Percentiles rank a stretch among this genome's conserved stretches.
phyloP scores from a whole-genome alignment of 2,797 vertebrate genomes.

The Pangasius sanitwongsei region DNA sequence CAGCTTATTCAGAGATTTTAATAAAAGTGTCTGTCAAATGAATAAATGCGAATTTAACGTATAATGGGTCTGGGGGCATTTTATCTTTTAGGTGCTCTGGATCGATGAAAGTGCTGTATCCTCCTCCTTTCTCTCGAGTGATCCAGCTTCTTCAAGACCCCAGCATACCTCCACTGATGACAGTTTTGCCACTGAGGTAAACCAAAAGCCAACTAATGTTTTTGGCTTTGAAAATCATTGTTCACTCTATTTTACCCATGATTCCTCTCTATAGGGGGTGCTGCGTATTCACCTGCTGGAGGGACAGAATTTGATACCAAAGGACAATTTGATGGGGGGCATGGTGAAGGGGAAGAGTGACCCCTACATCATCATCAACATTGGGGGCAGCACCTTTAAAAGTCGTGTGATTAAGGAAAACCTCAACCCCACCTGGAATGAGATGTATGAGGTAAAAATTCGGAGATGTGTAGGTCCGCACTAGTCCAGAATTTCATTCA shows the following conservation, averaged over 20 bases:
- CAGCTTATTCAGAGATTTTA: neutral
- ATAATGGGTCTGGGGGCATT: neutral
- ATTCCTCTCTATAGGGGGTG: constrained; percentile 73
- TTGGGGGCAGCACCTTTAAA: constrained; percentile 80
- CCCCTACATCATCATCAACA: constrained; percentile 83
- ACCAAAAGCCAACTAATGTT: neutral
- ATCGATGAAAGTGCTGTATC: constrained; percentile 75
- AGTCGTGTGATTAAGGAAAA: constrained; percentile 81
- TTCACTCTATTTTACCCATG: neutral
- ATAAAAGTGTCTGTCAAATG: neutral
- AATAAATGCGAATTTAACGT: neutral
- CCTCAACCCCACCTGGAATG: constrained; percentile 89
- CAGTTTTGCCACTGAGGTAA: constrained; percentile 87
- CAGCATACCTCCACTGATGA: constrained; percentile 75
- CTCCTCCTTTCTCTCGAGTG: constrained; percentile 59
- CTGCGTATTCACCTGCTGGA: constrained; percentile 86
- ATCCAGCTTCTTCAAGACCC: constrained; percentile 61
- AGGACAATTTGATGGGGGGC: constrained; percentile 87
- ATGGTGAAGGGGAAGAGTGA: constrained; percentile 91
- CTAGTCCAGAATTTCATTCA: neutral
- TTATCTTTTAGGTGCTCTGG: constrained; percentile 78
- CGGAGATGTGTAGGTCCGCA: neutral
- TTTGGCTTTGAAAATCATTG: neutral
- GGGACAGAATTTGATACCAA: constrained; percentile 86
- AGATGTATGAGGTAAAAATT: constrained; percentile 85